A percentile compares a stretch with the other conserved stretches of the same genome.
These are phyloP conservation scores for Idris sp. DNA, from an alignment of 1,140 invertebrate species.

Conservation along the genomic window DNA sequence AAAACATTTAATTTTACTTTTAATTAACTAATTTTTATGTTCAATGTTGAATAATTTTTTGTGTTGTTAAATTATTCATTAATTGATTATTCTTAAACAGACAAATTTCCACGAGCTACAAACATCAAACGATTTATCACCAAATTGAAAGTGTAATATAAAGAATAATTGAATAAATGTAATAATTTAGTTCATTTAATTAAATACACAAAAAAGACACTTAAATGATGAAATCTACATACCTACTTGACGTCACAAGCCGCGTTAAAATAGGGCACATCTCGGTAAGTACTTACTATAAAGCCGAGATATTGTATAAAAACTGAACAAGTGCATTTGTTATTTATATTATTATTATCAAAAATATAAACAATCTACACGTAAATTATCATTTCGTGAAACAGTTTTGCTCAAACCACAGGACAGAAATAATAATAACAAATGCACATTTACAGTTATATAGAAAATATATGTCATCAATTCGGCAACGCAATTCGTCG, in stretches of 20 bases:
- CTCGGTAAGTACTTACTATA: conserved; percentile 76
- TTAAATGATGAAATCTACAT: conserved; percentile 71
- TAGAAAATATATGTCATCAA: conserved; percentile 47
- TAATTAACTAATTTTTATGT: too few species aligned
- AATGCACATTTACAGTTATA: conserved; percentile 41
- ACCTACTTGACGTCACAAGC: conserved; percentile 79
- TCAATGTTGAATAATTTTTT: too few species aligned
- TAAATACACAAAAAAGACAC: conserved; percentile 49
- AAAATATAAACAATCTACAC: too few species aligned
- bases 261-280: conserved; percentile 79
- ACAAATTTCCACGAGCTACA: background rate
- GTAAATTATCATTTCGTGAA: too few species aligned
- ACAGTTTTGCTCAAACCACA: too few species aligned
- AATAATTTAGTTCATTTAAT: conserved; percentile 23
- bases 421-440: conserved; percentile 17
- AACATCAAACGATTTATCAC: conserved; percentile 8
- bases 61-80: too few species aligned
- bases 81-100: background rate
- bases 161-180: background rate
- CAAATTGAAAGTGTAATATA: conserved; percentile 4
- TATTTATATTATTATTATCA: too few species aligned
- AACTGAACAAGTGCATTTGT: conserved; percentile 65
- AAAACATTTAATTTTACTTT: too few species aligned
- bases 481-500: conserved; percentile 60
- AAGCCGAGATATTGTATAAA: conserved; percentile 68